phyloP scores from a whole-genome alignment of 2,888 invertebrate species.

The Eucera pruinosa region DNA sequence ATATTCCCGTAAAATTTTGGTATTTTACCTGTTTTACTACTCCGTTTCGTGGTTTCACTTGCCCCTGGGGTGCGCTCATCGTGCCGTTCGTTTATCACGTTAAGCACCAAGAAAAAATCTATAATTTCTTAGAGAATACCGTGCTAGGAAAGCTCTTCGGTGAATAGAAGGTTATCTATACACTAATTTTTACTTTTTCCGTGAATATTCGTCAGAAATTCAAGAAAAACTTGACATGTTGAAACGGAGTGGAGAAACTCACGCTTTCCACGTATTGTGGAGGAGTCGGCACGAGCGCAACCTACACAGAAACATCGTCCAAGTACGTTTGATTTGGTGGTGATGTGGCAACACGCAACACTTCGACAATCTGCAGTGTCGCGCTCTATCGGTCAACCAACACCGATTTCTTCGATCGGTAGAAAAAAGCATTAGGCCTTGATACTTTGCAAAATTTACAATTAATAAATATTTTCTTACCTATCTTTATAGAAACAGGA shows the following conservation, averaged over 20 bases:
- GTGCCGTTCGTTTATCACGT: slow-evolving; percentile 52
- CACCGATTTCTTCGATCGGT: slow-evolving; percentile 32
- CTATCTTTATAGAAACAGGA: neutral
- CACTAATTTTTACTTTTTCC: slow-evolving; percentile 25
- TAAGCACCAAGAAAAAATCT: slow-evolving; percentile 43
- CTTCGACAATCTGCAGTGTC: slow-evolving; percentile 60
- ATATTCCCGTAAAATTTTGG: slow-evolving; percentile 16
- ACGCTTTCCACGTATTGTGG: slow-evolving; percentile 77
- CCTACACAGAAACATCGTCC: slow-evolving; percentile 76
- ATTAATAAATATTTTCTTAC: neutral
- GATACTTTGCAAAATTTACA: slow-evolving; percentile 5
- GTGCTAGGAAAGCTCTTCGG: slow-evolving; percentile 12
- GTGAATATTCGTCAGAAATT: slow-evolving; percentile 57
- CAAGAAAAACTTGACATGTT: slow-evolving; percentile 77
- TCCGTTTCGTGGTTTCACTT: slow-evolving; percentile 84
- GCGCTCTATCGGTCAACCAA: slow-evolving; percentile 61
- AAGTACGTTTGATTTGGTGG: slow-evolving; percentile 78
- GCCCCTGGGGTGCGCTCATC: slow-evolving; percentile 82
- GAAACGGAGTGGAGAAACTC: slow-evolving; percentile 58
- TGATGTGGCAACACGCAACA: slow-evolving; percentile 84
- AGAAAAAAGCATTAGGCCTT: slow-evolving; percentile 31
- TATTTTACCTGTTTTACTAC: slow-evolving; percentile 87
- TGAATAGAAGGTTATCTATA: slow-evolving; percentile 31
- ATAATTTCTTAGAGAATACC: slow-evolving; percentile 33
- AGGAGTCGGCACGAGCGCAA: slow-evolving; percentile 78